phyloP scores from a whole-genome alignment of 64 coral and sea anemone species.

The Trachythela sp. region DNA sequence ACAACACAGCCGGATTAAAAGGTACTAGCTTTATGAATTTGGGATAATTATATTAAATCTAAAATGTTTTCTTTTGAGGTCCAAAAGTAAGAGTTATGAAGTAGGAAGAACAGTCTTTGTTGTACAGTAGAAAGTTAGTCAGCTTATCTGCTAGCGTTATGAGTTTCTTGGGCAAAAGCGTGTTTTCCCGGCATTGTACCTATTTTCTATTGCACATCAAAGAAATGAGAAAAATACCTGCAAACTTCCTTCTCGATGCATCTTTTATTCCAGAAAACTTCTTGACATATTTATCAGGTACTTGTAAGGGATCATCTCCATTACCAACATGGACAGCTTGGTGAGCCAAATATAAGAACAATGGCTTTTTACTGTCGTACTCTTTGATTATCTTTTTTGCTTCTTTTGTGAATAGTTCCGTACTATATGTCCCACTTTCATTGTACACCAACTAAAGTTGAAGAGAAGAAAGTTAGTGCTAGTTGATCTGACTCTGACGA shows the following conservation, averaged over 20 bases:
- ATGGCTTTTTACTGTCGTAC: not conserved
- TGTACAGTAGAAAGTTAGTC: no score
- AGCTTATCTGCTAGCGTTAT: no score
- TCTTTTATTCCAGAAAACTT: not conserved
- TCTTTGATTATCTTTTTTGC: not conserved
- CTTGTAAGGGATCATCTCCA: slow-evolving; percentile 1
- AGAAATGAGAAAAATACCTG: not conserved
- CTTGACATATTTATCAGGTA: not conserved
- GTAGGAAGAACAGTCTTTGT: no score
- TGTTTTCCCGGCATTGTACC: no score
- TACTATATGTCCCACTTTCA: not conserved
- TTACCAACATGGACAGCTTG: slow-evolving; percentile 20
- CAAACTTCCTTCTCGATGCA: not conserved
- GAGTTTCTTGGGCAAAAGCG: no score
- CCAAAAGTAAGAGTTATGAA: no score
- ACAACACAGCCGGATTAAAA: no score
- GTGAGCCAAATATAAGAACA: slow-evolving; percentile 6
- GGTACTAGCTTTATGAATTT: no score
- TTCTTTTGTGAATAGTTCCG: slow-evolving; percentile 12
- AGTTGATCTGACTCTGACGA: no score
- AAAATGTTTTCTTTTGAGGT: no score
- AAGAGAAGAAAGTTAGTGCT: not conserved
- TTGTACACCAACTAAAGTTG: slow-evolving; percentile 13
- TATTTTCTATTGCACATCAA: no score
- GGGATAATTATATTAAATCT: no score